These are phyloP conservation scores for Rattus norvegicus DNA, from an alignment of 2,113 vertebrate genomes.

Conservation along the genomic window GRCr8 NC_086027.1:4847501-4848000, in stretches of 20 bases:
- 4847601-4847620: not conserved
- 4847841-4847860: constrained; percentile 7
- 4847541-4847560: not conserved
- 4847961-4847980: not conserved
- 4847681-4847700: constrained; percentile 1
- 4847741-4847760: not conserved
- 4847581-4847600: not conserved
- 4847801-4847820: not conserved
- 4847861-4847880: not conserved
- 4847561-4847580: not conserved
- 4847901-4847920: not conserved
- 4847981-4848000: not conserved
- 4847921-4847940: not conserved
- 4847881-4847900: not conserved
- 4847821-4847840: not conserved
- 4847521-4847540: not conserved
- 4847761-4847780: not conserved
- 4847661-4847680: not conserved
- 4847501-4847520: too few species aligned
- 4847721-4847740: not conserved
- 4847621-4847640: not conserved
- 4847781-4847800: not conserved
- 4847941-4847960: not conserved
- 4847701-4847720: not conserved
- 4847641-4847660: not conserved